Conservation (phyloP, 2,888 invertebrate species). For the Caenorhabditis sp. region DNA sequence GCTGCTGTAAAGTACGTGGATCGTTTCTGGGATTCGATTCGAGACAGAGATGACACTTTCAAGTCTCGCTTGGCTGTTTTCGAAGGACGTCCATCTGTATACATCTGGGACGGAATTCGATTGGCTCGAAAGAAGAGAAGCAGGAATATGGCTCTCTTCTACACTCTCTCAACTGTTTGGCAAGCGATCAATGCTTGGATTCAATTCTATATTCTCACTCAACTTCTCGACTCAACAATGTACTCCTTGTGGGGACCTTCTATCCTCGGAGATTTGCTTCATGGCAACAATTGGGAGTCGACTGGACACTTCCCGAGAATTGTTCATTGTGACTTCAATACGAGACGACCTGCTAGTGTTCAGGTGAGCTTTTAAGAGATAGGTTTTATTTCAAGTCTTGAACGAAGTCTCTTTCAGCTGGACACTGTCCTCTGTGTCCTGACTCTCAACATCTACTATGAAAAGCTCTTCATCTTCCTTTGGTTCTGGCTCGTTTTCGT, state of each 20-base stretch:
- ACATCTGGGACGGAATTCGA: conserved; percentile 82
- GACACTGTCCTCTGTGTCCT: conserved; percentile 83
- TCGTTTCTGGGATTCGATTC: conserved; percentile 72
- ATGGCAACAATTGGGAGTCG: conserved; percentile 80
- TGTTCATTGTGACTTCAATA: conserved; percentile 82
- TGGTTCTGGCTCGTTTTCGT: conserved; percentile 83
- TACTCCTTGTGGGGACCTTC: conserved; percentile 80
- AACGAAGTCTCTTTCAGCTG: conserved; percentile 72
- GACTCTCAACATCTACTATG: conserved; percentile 83
- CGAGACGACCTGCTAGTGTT: conserved; percentile 77
- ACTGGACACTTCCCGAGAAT: conserved; percentile 82
- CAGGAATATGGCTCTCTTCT: conserved; percentile 77
- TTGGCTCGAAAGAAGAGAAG: conserved; percentile 76
- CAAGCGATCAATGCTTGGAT: conserved; percentile 79
- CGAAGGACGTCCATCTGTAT: conserved; percentile 79
- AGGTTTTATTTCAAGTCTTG: neutral
- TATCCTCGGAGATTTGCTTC: conserved; percentile 77
- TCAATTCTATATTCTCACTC: conserved; percentile 80
- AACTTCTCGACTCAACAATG: conserved; percentile 77
- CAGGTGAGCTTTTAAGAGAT: conserved; percentile 65
- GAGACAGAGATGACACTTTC: conserved; percentile 69
- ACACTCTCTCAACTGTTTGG: conserved; percentile 76
- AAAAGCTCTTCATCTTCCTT: conserved; percentile 82
- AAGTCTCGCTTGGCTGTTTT: conserved; percentile 71
- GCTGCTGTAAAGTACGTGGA: conserved; percentile 79